Percentiles rank a stretch among this genome's conserved stretches.
Evolutionary conservation across 2,797 vertebrate genomes (phyloP).

Genomic region (Lacerta agilis): DNA sequence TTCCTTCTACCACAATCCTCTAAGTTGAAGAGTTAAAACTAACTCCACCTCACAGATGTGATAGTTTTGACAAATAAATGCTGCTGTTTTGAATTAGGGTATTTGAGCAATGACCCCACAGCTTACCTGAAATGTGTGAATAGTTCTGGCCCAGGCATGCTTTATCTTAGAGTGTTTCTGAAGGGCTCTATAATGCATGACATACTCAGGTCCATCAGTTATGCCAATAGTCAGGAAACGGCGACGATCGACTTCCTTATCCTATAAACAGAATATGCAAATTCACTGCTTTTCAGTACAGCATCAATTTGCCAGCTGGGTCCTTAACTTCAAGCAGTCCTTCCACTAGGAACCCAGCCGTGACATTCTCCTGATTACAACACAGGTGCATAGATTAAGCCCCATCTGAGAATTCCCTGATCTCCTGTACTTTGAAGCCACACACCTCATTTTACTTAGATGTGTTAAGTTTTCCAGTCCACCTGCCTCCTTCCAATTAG

Average conservation of each 20-base stretch:
- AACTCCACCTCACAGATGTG: not conserved
- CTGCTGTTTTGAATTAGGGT: no score
- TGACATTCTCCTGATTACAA: not conserved
- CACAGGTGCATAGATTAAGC: not conserved
- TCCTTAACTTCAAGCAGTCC: not conserved
- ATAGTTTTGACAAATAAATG: not conserved
- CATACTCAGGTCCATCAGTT: conserved; percentile 61
- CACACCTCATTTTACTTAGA: no score
- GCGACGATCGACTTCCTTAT: conserved; percentile 64
- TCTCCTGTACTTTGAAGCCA: no score
- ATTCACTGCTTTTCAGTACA: not conserved
- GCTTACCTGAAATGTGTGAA: conserved; percentile 88
- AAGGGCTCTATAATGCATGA: conserved; percentile 76
- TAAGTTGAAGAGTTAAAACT: not conserved
- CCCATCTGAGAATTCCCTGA: not conserved
- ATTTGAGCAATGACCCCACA: not conserved
- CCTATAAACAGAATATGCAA: conserved; percentile 67
- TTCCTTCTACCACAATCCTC: not conserved
- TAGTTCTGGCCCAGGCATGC: conserved; percentile 88
- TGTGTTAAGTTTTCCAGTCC: no score
- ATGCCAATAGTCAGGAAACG: conserved; percentile 80
- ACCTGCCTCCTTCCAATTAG: no score
- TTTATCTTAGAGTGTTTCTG: conserved; percentile 76
- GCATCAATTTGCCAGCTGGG: no score
- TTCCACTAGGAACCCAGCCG: not conserved